Evolutionary conservation across 2,113 vertebrate genomes (phyloP).

Genomic region (Eublepharis macularius): DNA sequence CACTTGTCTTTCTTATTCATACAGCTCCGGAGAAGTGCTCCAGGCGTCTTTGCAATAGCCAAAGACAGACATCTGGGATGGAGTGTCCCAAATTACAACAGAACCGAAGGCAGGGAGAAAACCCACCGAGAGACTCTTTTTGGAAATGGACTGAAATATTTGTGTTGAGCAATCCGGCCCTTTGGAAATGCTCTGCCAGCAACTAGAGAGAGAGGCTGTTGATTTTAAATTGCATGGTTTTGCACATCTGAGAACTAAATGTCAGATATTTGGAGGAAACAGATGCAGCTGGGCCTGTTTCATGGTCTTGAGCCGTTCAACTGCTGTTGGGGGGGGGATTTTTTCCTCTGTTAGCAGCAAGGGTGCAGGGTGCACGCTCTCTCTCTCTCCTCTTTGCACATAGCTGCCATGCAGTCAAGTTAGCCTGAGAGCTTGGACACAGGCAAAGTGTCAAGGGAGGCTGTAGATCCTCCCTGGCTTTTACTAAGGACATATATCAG

Average conservation of each 20-base stretch:
- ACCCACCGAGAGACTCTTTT: background rate
- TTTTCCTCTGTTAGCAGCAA: background rate
- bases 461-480: background rate
- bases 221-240: slow-evolving; percentile 51
- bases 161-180: slow-evolving; percentile 64
- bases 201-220: slow-evolving; percentile 53
- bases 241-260: slow-evolving; percentile 3
- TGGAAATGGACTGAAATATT: background rate
- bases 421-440: background rate
- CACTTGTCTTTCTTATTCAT: background rate
- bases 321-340: slow-evolving; percentile 11
- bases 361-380: background rate
- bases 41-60: background rate
- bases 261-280: slow-evolving; percentile 63
- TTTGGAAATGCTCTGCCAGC: slow-evolving; percentile 53
- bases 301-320: slow-evolving; percentile 54
- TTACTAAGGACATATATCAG: background rate
- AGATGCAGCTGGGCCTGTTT: slow-evolving; percentile 59
- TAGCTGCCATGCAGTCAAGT: rapidly evolving
- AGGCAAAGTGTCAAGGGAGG: background rate
- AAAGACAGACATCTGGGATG: background rate
- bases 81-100: background rate
- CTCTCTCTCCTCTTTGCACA: too few species aligned
- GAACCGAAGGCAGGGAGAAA: background rate
- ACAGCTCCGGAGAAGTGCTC: background rate